Conservation (phyloP, 1,140 invertebrate genomes). For the Neodiprion virginianus region DNA sequence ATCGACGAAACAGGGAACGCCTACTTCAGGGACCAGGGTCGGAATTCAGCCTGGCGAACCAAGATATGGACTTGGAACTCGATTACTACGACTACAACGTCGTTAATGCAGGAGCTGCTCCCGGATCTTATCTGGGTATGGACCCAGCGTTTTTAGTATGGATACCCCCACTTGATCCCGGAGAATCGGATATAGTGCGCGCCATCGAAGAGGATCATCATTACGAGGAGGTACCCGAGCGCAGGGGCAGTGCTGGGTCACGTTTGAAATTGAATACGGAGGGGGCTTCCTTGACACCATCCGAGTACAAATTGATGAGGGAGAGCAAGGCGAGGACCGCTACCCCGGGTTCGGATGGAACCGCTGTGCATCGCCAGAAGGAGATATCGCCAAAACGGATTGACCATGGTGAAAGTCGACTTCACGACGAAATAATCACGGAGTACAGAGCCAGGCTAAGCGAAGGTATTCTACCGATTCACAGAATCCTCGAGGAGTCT, state of each 20-base stretch:
- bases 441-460: constrained; percentile 48
- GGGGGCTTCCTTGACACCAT: constrained; percentile 45
- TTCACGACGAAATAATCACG: constrained; percentile 50
- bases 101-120: constrained; percentile 78
- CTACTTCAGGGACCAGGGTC: constrained; percentile 73
- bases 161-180: constrained; percentile 76
- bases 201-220: constrained; percentile 34
- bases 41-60: constrained; percentile 77
- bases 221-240: constrained; percentile 31
- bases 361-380: constrained; percentile 12
- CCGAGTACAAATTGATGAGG: constrained; percentile 41
- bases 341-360: constrained; percentile 16
- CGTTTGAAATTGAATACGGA: constrained; percentile 40
- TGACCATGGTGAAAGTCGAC: constrained; percentile 34
- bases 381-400: constrained; percentile 25
- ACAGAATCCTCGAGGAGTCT: constrained; percentile 53
- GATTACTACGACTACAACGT: constrained; percentile 92
- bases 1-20: constrained; percentile 74
- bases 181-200: constrained; percentile 39
- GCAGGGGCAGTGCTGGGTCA: not conserved
- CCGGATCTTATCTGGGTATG: constrained; percentile 84
- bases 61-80: constrained; percentile 78
- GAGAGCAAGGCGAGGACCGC: constrained; percentile 4
- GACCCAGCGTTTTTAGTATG: constrained; percentile 86
- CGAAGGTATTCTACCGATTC: constrained; percentile 54